A percentile compares a stretch with the other conserved stretches of the same genome.
phyloP scores from a whole-genome alignment of 2,888 invertebrate genomes.

The Rhagonycha fulva region DNA sequence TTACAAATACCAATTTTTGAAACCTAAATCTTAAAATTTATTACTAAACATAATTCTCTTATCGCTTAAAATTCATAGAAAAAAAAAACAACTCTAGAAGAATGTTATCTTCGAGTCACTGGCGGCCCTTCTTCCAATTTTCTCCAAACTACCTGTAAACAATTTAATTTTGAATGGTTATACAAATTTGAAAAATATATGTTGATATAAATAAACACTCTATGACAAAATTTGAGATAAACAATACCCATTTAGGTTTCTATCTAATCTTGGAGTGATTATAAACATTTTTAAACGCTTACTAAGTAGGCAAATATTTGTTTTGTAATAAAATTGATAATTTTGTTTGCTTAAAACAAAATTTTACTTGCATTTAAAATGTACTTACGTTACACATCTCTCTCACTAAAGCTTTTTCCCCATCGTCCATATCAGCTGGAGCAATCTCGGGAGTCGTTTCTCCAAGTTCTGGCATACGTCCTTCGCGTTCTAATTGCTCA shows the following conservation, averaged over 20 bases:
- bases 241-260: background rate
- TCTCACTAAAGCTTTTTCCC: constrained; percentile 89
- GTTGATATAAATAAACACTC: background rate
- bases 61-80: background rate
- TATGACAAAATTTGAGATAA: background rate
- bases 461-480: constrained; percentile 44
- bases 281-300: background rate
- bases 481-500: constrained; percentile 81
- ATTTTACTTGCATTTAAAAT: background rate
- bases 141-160: constrained; percentile 80
- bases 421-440: constrained; percentile 75
- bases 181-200: background rate
- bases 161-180: constrained; percentile 11
- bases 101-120: constrained; percentile 57
- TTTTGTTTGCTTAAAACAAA: too few species aligned
- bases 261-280: background rate
- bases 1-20: background rate
- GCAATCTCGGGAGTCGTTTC: constrained; percentile 46
- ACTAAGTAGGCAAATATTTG: background rate
- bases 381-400: constrained; percentile 90
- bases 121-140: constrained; percentile 87
- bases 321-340: background rate
- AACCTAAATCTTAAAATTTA: background rate
- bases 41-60: background rate
- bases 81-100: background rate